Evolutionary conservation across 2,113 vertebrate species (phyloP).

Genomic region (Apistogramma diplotaenia): DNA sequence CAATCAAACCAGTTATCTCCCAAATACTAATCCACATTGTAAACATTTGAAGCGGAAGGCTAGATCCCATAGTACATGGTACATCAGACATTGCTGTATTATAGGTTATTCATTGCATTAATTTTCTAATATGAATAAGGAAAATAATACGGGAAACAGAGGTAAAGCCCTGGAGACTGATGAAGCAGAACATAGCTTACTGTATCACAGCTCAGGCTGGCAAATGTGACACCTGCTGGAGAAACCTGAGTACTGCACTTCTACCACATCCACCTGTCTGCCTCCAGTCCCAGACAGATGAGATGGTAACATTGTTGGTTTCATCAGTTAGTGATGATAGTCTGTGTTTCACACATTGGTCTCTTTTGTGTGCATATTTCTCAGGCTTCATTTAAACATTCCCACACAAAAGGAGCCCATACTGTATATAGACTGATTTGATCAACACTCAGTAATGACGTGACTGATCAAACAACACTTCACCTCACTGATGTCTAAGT

Average conservation of each 20-base stretch:
- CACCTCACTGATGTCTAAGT: neutral
- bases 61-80: neutral
- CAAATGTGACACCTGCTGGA: neutral
- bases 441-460: too few species aligned
- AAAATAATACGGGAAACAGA: too few species aligned
- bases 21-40: neutral
- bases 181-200: neutral
- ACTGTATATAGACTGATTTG: neutral
- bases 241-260: neutral
- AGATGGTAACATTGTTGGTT: neutral
- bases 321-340: neutral
- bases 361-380: neutral
- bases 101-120: neutral
- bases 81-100: neutral
- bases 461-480: neutral
- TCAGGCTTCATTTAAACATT: neutral
- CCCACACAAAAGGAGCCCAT: too few species aligned
- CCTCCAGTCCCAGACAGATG: neutral
- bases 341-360: neutral
- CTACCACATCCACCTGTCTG: neutral
- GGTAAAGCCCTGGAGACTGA: neutral
- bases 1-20: neutral
- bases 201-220: neutral
- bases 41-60: neutral
- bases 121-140: neutral